Evolutionary conservation across 2,797 vertebrate species (phyloP), one percentile per base, ranked within the genome.

Genomic region (Urocyon cinereoargenteus): DNA sequence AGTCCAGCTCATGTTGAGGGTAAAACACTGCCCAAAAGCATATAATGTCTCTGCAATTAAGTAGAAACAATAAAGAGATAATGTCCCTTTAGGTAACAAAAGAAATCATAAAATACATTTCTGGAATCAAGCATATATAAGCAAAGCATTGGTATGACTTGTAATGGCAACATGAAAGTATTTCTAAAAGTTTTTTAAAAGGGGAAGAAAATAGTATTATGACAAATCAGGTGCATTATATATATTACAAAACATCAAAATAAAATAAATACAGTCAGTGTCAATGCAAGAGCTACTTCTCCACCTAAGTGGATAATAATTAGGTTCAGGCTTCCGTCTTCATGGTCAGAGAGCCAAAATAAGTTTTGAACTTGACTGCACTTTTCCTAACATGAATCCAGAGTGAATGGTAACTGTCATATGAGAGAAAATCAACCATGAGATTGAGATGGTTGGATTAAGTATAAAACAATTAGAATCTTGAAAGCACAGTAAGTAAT

Each of bases 371-470:
- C 28, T 51, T 86, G 91, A 66, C 21, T 1, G 0, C 26, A n/a
- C 1, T 61, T 85, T 66, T 51, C 82, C 31, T 92, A 36, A 3
- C 40, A 34, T 6, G 4, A 79, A 73, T 73, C 61, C 22, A 55
- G 15, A 18, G 51, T 55, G 57, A 95, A 34, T 18, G 81, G 57
- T 61, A 84, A 83, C 86, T 57, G 26, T 26, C 73, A n/a, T 18
- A 34, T 24, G 49, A 98, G 11, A 45, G 14, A 95, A 98, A 98
- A 97, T 92, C 94, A 94, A 57, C 83, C 88, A 57, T 40, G 77
- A 97, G 86, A 86, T 22, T 0, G 51, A 97, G 75, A 93, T 8
- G 6, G 92, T 4, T 90, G 55, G 68, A 90, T 14, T 84, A 34
- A 92, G 89, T 6, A 19, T 26, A 36, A 24, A 94, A 53, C 13